phyloP scores from a whole-genome alignment of 2,113 vertebrate species.

The Gallinago paraguaiae region DNA sequence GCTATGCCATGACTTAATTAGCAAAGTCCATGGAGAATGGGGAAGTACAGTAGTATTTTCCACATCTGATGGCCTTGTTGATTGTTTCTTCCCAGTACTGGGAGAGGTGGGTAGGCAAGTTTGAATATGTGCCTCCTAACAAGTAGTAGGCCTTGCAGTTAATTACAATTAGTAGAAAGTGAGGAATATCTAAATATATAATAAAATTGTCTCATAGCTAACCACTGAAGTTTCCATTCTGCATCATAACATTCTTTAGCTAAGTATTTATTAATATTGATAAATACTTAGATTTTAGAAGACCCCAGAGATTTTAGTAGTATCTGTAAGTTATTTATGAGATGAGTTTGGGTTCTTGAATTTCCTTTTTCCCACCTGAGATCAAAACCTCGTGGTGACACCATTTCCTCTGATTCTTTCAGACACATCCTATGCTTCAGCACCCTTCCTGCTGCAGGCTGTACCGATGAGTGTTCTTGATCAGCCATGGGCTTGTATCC shows the following conservation, averaged over 20 bases:
- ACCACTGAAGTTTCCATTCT: background rate
- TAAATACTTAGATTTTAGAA: background rate
- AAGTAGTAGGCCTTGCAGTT: background rate
- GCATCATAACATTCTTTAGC: background rate
- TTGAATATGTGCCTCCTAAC: background rate
- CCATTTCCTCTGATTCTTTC: constrained; percentile 52
- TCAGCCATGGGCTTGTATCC: background rate
- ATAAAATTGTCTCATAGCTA: background rate
- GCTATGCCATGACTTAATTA: background rate
- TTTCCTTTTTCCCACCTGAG: constrained; percentile 28
- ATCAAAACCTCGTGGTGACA: constrained; percentile 24
- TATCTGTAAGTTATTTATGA: background rate
- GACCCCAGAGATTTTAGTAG: background rate
- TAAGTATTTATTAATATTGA: background rate
- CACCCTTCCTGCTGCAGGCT: constrained; percentile 27
- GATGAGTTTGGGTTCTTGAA: background rate
- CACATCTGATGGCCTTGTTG: background rate
- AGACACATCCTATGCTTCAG: background rate
- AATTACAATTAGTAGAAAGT: background rate
- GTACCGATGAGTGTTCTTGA: background rate
- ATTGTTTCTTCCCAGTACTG: background rate
- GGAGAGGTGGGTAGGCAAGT: background rate
- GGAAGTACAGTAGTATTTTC: background rate
- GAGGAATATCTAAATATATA: background rate
- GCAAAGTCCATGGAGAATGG: background rate